Conservation (phyloP, 2,113 vertebrate genomes). For the Triplophysa siluroides region DNA sequence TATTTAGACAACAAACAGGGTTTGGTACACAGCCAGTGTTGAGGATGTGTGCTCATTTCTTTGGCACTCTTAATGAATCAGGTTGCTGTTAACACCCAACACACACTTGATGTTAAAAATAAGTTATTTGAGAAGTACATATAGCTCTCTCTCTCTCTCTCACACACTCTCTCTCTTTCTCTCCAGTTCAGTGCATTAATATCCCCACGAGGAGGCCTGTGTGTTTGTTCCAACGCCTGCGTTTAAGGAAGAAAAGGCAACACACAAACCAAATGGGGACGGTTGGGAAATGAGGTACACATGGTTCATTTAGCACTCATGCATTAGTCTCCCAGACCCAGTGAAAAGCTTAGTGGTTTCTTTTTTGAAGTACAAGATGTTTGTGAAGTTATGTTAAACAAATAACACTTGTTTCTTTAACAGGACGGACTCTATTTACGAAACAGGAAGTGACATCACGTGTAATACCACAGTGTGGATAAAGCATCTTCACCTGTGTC, state of each 20-base stretch:
- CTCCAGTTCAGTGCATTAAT: conserved; percentile 66
- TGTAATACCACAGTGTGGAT: neutral
- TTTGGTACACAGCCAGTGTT: conserved; percentile 7
- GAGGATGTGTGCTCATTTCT: conserved; percentile 6
- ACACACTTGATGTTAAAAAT: conserved; percentile 56
- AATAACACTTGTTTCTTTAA: conserved; percentile 24
- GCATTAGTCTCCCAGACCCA: conserved; percentile 63
- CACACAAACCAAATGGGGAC: conserved; percentile 68
- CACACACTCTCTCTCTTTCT: conserved; percentile 46
- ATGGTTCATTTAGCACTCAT: conserved; percentile 70
- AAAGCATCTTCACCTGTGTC: neutral
- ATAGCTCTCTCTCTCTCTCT: conserved; percentile 41
- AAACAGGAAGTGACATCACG: neutral
- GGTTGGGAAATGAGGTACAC: conserved; percentile 73
- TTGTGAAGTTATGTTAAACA: conserved; percentile 35
- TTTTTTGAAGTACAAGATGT: conserved; percentile 59
- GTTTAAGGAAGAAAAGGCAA: conserved; percentile 61
- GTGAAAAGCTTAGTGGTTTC: conserved; percentile 71
- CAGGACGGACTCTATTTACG: conserved; percentile 25
- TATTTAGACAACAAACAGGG: neutral
- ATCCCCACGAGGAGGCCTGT: conserved; percentile 67
- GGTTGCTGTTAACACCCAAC: conserved; percentile 30
- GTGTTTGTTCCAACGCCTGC: conserved; percentile 76
- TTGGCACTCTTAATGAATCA: conserved; percentile 18
- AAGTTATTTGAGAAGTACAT: conserved; percentile 56